These are phyloP conservation scores for Steinernema khuongi DNA, from an alignment of 1,140 invertebrate genomes.

Conservation along the genomic window DNA sequence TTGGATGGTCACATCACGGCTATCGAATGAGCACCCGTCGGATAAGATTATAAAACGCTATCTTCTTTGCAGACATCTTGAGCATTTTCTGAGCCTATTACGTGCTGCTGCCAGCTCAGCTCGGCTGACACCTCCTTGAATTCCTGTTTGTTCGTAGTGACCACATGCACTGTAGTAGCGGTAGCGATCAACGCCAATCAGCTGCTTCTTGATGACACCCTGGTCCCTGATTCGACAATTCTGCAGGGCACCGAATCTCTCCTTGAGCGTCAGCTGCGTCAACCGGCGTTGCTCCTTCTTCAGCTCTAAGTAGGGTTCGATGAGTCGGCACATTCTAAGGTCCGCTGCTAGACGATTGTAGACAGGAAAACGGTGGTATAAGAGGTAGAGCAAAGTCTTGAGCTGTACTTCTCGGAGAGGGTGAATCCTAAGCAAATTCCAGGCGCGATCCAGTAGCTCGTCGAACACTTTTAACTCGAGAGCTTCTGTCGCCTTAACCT, in stretches of 20 bases:
- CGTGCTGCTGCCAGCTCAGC: background rate
- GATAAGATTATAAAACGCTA: too few relatives aligned
- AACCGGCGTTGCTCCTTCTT: background rate
- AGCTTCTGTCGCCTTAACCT: background rate
- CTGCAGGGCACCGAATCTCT: background rate
- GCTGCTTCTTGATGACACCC: background rate
- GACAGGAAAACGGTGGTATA: background rate
- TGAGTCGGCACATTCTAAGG: background rate
- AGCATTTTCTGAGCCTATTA: conserved; percentile 2
- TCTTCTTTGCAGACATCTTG: conserved; percentile 4
- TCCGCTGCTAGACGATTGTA: background rate
- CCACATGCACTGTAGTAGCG: background rate
- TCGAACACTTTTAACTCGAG: background rate
- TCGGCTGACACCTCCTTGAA: background rate
- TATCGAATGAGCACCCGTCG: too few relatives aligned
- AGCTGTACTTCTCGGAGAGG: background rate
- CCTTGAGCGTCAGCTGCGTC: background rate
- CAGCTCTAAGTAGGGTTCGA: background rate
- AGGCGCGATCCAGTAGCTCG: background rate
- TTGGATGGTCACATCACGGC: too few relatives aligned
- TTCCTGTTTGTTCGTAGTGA: conserved; percentile 7
- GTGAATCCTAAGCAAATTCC: conserved; percentile 7
- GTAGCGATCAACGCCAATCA: background rate
- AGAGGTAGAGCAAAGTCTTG: background rate
- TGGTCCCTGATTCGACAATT: background rate